Conservation (phyloP, 2,797 vertebrate genomes). For the Hemitrygon akajei region DNA sequence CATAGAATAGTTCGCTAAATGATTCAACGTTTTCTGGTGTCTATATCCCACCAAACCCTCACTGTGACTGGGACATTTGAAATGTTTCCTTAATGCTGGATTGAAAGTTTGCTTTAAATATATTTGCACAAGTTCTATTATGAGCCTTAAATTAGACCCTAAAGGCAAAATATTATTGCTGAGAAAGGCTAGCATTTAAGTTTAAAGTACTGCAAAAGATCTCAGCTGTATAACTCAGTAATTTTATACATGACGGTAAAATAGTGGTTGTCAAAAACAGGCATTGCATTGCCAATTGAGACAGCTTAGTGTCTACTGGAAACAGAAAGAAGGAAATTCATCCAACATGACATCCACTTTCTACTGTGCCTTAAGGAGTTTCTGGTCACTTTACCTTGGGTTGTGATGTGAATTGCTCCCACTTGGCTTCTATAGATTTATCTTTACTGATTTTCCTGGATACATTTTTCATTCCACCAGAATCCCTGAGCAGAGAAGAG, state of each 20-base stretch:
- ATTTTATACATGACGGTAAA: neutral
- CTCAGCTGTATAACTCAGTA: neutral
- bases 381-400: slow-evolving; percentile 43
- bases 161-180: neutral
- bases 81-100: neutral
- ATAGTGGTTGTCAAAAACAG: neutral
- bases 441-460: slow-evolving; percentile 58
- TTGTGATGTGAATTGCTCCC: slow-evolving; percentile 58
- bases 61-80: neutral
- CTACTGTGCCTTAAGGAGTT: neutral
- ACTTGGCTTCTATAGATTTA: slow-evolving; percentile 54
- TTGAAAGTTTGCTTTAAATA: neutral
- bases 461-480: slow-evolving; percentile 56
- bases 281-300: no score
- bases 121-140: no score
- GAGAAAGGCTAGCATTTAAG: neutral
- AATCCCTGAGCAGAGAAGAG: slow-evolving; percentile 58
- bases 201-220: neutral
- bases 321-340: neutral
- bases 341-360: neutral
- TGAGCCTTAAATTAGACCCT: no score
- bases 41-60: neutral
- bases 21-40: neutral
- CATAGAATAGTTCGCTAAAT: neutral
- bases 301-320: neutral